phyloP scores from a whole-genome alignment of 2,888 invertebrate species.

The Calameuta filiformis region DNA sequence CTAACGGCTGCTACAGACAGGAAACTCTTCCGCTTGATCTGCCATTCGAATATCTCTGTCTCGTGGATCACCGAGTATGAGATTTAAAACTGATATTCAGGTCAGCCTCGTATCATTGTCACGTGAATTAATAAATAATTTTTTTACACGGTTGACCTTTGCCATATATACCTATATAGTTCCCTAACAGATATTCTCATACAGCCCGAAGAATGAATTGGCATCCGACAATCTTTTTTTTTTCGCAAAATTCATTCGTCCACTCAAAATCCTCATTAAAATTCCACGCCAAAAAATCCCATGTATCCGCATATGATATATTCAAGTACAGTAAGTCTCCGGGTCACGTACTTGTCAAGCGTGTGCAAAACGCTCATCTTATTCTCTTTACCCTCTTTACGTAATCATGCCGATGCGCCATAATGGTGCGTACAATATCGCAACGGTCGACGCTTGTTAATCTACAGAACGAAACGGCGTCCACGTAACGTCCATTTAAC shows the following conservation, averaged over 20 bases:
- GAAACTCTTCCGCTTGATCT: not conserved
- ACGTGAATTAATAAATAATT: not conserved
- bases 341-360: not conserved
- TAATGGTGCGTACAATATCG: conserved; percentile 1
- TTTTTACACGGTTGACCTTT: not conserved
- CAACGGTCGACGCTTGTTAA: conserved; percentile 1
- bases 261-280: not conserved
- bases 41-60: not conserved
- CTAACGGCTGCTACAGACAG: not conserved
- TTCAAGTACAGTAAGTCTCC: not conserved
- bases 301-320: not conserved
- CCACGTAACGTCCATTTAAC: conserved; percentile 36
- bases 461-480: not conserved
- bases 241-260: not conserved
- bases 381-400: conserved; percentile 2
- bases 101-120: not conserved
- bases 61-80: not conserved
- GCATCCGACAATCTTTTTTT: not conserved
- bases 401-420: not conserved
- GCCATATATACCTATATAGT: not conserved
- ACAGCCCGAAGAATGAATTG: not conserved
- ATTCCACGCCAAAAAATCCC: not conserved
- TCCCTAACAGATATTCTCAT: not conserved
- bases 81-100: not conserved
- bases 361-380: not conserved